These are phyloP conservation scores for Staurois parvus DNA, from an alignment of 2,797 vertebrate genomes.

Conservation along the genomic window DNA sequence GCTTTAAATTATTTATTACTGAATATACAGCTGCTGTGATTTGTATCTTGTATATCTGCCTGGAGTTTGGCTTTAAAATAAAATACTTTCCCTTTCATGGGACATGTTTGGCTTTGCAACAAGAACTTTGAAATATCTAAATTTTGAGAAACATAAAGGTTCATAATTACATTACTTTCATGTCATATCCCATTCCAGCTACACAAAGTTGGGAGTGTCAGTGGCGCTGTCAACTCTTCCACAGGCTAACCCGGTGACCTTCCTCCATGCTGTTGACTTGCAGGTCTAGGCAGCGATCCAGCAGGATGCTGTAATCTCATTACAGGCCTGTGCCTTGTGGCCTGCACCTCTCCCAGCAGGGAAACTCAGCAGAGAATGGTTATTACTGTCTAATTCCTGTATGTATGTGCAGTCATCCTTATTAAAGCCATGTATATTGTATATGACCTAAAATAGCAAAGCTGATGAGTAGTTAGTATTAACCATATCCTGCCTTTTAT, in stretches of 20 bases:
- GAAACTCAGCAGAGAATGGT: not conserved
- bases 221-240: slow-evolving; percentile 15
- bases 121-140: not conserved
- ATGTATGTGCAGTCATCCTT: not conserved
- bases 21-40: too few relatives aligned
- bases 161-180: not conserved
- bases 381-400: not conserved
- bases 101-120: too few relatives aligned
- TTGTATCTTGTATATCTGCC: too few relatives aligned
- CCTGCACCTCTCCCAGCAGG: slow-evolving; percentile 41
- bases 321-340: slow-evolving; percentile 7
- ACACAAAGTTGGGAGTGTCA: not conserved
- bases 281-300: slow-evolving; percentile 41
- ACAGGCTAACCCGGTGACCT: slow-evolving; percentile 32
- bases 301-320: slow-evolving; percentile 46
- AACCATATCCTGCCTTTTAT: not conserved
- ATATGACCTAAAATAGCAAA: not conserved
- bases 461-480: not conserved
- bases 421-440: not conserved
- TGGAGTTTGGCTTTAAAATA: too few relatives aligned
- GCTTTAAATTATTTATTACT: too few relatives aligned
- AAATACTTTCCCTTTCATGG: too few relatives aligned
- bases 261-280: slow-evolving; percentile 38
- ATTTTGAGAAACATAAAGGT: not conserved
- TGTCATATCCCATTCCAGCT: not conserved